Evolutionary conservation across 1,140 invertebrate genomes (phyloP), one percentile per base, ranked within the genome.

Genomic region (Saccostrea glomerata): DNA sequence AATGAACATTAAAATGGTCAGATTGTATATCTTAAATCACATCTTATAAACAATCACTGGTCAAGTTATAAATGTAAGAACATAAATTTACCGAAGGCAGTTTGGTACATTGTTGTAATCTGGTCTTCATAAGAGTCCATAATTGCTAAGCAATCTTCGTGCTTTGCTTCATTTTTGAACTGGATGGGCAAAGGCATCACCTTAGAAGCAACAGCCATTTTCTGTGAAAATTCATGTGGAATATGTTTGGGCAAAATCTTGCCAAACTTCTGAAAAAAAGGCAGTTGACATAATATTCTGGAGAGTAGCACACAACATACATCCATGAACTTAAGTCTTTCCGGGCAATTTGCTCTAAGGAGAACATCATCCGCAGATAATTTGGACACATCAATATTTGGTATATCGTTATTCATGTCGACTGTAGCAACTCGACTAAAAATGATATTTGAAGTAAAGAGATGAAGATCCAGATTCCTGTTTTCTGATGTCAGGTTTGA

Each of bases 81-180:
- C 66, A 25, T 23, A 73, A 30, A 36, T 73, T 73, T 73, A 85
- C 84, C 84, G n/a, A 85, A 40, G 12, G 56, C 84, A 85, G 17
- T n/a, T 85, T 58, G 56, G 25, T 63, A 85, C 15, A 63, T 15
- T 47, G 56, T 85, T 36, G 63, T 47, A 54, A 66, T 58, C 63
- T 58, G 23, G 56, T 60, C 40, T 23, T 85, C 84, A 63, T 30
- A 85, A 0, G 7, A 12, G 25, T 85, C 84, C 84, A 63, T 85
- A 36, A 85, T 85, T 85, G 55, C 55, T 12, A 85, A 23, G 56
- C 84, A 85, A 63, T 85, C 56, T 55, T 85, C 84, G 30, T 85
- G 84, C 55, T 85, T 60, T 25, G 84, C 84, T 63, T 85, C 58
- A 85, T 85, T 85, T 47, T 85, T 63, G 20, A 85, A 85, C 84